Evolutionary conservation across 2,888 invertebrate species (phyloP).

Genomic region (Sphaerophoria rueppellii): DNA sequence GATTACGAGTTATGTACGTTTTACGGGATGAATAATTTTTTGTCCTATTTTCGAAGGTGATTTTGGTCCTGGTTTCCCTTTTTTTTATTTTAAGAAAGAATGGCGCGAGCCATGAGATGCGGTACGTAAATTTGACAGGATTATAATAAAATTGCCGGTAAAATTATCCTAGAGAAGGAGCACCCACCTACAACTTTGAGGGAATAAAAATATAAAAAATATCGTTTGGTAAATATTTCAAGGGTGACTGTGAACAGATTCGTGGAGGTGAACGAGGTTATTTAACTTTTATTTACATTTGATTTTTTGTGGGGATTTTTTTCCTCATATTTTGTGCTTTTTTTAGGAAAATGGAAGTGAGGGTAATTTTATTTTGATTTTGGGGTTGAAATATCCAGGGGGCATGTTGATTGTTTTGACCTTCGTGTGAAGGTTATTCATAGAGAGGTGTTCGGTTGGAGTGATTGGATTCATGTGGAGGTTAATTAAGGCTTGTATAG

Average conservation of each 20-base stretch:
- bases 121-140: slow-evolving; percentile 30
- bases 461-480: slow-evolving; percentile 1
- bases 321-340: not conserved
- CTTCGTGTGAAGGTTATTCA: slow-evolving; percentile 62
- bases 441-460: not conserved
- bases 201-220: slow-evolving; percentile 13
- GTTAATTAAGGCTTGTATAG: slow-evolving; percentile 18
- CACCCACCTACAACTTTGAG: not conserved
- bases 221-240: slow-evolving; percentile 27
- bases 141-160: slow-evolving; percentile 36
- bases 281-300: slow-evolving; percentile 61
- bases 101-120: slow-evolving; percentile 13
- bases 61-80: slow-evolving; percentile 4
- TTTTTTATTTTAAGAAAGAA: too few relatives aligned
- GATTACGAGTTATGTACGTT: not conserved
- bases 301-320: slow-evolving; percentile 41
- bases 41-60: not conserved
- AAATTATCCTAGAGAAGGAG: slow-evolving; percentile 11
- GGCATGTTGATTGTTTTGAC: slow-evolving; percentile 63
- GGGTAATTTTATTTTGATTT: slow-evolving; percentile 7
- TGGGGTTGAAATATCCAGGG: slow-evolving; percentile 23
- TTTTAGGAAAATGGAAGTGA: slow-evolving; percentile 2
- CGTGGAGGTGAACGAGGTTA: slow-evolving; percentile 45
- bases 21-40: not conserved
- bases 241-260: slow-evolving; percentile 18